These are phyloP conservation scores for Ips nitidus DNA, from an alignment of 1,140 invertebrate species.

Conservation along the genomic window DNA sequence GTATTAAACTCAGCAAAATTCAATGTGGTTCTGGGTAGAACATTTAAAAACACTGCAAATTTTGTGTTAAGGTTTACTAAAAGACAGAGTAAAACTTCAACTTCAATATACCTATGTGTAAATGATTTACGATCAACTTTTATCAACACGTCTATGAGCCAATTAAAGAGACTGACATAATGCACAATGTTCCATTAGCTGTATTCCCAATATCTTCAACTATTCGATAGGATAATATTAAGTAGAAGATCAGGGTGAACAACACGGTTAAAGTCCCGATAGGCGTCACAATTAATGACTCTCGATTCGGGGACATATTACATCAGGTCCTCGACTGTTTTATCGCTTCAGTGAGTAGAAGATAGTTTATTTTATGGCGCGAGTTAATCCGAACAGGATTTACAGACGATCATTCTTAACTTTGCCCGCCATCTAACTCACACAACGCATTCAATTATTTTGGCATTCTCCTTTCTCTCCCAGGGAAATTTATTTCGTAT, in stretches of 20 bases:
- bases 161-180: too few relatives aligned
- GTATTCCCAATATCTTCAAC: too few relatives aligned
- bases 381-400: neutral
- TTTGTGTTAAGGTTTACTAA: too few relatives aligned
- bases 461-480: slow-evolving; percentile 2
- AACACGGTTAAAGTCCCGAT: slow-evolving; percentile 15
- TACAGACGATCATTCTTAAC: neutral
- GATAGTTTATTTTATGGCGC: slow-evolving; percentile 13
- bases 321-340: neutral
- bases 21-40: too few relatives aligned
- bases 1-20: too few relatives aligned
- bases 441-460: neutral
- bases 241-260: slow-evolving; percentile 14
- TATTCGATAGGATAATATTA: too few relatives aligned
- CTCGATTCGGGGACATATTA: neutral
- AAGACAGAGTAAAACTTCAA: too few relatives aligned
- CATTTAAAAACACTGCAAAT: too few relatives aligned
- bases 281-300: slow-evolving; percentile 18
- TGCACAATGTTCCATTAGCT: too few relatives aligned
- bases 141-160: too few relatives aligned
- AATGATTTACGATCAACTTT: too few relatives aligned
- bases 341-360: slow-evolving; percentile 1
- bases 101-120: too few relatives aligned
- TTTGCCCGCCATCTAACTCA: neutral
- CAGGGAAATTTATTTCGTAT: neutral